Conservation (phyloP, 2,113 vertebrate genomes). For the Macquaria ambigua region DNA sequence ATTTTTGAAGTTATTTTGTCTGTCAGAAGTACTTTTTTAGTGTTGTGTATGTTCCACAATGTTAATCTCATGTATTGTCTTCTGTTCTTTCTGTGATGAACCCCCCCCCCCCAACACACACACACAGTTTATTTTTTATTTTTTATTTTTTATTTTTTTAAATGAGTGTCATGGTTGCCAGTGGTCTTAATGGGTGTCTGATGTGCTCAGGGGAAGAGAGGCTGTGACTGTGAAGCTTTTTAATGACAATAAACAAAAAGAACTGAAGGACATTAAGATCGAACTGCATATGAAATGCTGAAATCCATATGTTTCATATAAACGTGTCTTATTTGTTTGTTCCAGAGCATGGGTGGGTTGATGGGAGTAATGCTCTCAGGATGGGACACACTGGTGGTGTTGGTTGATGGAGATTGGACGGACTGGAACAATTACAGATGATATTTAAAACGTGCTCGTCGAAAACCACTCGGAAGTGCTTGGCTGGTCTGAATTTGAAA, state of each 20-base stretch:
- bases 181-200: constrained; percentile 53
- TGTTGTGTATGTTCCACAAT: constrained; percentile 17
- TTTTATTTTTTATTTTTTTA: neutral
- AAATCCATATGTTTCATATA: constrained; percentile 62
- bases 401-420: constrained; percentile 27
- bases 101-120: too few relatives aligned
- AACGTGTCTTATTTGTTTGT: constrained; percentile 60
- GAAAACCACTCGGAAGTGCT: constrained; percentile 25
- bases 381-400: constrained; percentile 39
- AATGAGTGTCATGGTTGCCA: constrained; percentile 37
- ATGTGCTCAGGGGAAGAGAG: constrained; percentile 43
- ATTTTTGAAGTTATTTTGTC: constrained; percentile 45
- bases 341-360: constrained; percentile 49
- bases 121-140: too few relatives aligned
- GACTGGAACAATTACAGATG: constrained; percentile 50
- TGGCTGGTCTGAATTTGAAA: constrained; percentile 36
- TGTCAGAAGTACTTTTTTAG: constrained; percentile 35
- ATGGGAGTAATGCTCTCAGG: constrained; percentile 62
- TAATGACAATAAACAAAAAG: constrained; percentile 68
- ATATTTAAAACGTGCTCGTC: constrained; percentile 48
- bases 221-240: constrained; percentile 46
- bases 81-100: constrained; percentile 24
- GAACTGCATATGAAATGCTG: constrained; percentile 37
- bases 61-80: constrained; percentile 37
- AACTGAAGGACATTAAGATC: constrained; percentile 37